phyloP scores from a whole-genome alignment of 35 echinoderm and acorn worm genomes.

The Patiria miniata region DNA sequence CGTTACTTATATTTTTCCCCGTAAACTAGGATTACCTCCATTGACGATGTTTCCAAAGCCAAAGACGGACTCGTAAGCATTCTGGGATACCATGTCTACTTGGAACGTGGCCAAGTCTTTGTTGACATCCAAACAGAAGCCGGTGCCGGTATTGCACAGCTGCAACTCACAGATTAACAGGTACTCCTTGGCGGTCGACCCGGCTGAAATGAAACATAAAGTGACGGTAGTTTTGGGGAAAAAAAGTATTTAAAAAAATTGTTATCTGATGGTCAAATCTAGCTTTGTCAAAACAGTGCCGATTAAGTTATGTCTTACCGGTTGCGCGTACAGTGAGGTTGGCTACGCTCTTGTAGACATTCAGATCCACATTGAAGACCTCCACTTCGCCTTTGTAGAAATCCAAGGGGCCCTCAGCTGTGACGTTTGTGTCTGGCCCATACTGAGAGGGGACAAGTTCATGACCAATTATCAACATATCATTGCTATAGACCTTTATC shows the following conservation, averaged over 20 bases:
- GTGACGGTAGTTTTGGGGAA: too few relatives aligned
- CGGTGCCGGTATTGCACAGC: not conserved
- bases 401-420: not conserved
- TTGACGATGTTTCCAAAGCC: conserved; percentile 1
- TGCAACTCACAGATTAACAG: not conserved
- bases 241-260: too few relatives aligned
- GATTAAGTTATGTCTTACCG: not conserved
- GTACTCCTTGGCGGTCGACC: not conserved
- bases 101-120: conserved; percentile 9
- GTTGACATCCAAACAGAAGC: not conserved
- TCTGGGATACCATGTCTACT: not conserved
- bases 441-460: not conserved
- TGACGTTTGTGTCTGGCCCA: not conserved
- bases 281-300: too few relatives aligned
- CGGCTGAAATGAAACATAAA: not conserved
- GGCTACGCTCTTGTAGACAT: conserved; percentile 10
- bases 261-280: too few relatives aligned
- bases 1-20: too few relatives aligned
- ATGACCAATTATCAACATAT: not conserved
- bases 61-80: not conserved
- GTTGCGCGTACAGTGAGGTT: not conserved
- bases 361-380: not conserved
- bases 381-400: not conserved
- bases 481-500: too few relatives aligned
- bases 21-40: conserved; percentile 16